These are phyloP conservation scores for Ladona fulva DNA, from an alignment of 1,140 invertebrate species.

Conservation along the genomic window DNA sequence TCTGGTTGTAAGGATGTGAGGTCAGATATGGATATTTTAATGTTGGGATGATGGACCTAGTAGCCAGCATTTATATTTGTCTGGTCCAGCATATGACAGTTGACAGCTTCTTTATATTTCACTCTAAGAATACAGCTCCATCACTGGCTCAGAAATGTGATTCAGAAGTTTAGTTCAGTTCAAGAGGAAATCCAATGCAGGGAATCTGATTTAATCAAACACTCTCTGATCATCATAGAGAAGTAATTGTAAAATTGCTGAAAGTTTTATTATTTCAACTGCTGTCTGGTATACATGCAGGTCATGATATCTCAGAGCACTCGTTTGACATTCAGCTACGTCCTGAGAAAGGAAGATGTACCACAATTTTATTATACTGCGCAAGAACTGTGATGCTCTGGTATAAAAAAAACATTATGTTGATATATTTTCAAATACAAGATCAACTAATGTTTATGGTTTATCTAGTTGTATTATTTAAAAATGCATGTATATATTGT, in stretches of 20 bases:
- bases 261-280: not conserved
- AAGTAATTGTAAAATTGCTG: no score
- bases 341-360: not conserved
- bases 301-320: not conserved
- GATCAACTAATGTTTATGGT: not conserved
- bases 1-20: not conserved
- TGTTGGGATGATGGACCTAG: not conserved
- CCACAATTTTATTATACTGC: constrained; percentile 2
- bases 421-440: not conserved
- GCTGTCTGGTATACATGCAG: constrained; percentile 3
- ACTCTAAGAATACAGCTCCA: no score
- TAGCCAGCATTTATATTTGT: not conserved
- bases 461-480: not conserved
- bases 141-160: no score
- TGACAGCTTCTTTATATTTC: not conserved
- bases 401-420: not conserved
- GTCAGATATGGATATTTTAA: not conserved
- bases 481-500: not conserved
- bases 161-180: no score
- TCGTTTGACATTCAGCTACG: not conserved
- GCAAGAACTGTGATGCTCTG: not conserved
- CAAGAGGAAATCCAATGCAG: no score
- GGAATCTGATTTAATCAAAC: no score
- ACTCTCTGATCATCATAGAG: no score
- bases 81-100: not conserved